These are phyloP conservation scores for Heterocephalus glaber DNA, from an alignment of 2,113 vertebrate genomes.

Conservation along the genomic window DNA sequence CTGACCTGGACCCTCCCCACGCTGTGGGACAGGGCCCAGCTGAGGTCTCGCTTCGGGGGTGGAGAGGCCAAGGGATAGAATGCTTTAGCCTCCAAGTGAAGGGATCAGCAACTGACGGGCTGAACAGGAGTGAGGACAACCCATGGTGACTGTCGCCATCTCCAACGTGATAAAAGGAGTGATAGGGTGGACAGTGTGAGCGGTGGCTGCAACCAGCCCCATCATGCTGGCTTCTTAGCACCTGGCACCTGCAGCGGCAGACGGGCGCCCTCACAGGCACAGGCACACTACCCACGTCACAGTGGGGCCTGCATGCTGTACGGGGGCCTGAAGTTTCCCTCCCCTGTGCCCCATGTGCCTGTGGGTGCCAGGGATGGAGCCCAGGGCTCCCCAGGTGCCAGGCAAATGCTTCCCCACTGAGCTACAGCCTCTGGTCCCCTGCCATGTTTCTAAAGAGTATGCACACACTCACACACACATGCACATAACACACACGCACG, in stretches of 20 bases:
- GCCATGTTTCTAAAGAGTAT: neutral
- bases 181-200: neutral
- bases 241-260: neutral
- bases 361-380: neutral
- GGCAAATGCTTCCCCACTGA: neutral
- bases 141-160: neutral
- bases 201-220: rapidly evolving
- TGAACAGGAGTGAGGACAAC: neutral
- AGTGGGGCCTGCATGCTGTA: no score
- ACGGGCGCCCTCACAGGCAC: no score
- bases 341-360: no score
- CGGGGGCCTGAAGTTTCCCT: no score
- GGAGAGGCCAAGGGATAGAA: neutral
- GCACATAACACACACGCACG: neutral
- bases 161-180: neutral
- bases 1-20: neutral
- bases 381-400: neutral
- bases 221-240: neutral
- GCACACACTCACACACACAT: neutral
- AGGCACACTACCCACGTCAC: no score
- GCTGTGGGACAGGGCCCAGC: neutral
- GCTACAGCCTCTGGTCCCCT: neutral
- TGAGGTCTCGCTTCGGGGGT: neutral
- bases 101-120: neutral
- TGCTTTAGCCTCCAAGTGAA: neutral